Evolutionary conservation across 2,113 vertebrate genomes (phyloP).

Genomic region (Uropsilus gracilis): DNA sequence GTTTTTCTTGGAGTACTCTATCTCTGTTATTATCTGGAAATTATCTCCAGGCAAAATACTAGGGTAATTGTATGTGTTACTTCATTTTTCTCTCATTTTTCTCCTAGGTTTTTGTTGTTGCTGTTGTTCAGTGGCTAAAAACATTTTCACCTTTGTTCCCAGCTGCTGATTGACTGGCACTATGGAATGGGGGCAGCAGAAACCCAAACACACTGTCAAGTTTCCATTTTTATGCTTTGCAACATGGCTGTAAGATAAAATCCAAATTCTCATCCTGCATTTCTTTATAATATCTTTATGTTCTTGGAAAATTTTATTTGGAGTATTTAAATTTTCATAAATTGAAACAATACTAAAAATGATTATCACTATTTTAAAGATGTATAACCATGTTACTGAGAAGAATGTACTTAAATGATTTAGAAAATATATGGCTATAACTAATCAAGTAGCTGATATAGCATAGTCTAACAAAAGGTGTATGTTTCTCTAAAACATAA

Average conservation of each 20-base stretch:
- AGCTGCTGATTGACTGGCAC: neutral
- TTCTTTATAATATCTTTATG: neutral
- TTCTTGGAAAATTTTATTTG: neutral
- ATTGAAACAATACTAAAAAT: neutral
- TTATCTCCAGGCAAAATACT: neutral
- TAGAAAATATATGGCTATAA: neutral
- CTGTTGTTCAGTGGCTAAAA: neutral
- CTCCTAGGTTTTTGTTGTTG: neutral
- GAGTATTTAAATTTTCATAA: neutral
- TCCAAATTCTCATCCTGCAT: neutral
- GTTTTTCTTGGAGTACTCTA: accelerated
- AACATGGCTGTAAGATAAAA: neutral
- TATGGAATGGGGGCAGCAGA: neutral
- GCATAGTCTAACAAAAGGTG: neutral
- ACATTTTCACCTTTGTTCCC: neutral
- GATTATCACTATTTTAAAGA: neutral
- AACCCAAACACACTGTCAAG: neutral
- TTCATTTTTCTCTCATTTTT: neutral
- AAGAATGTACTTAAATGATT: neutral
- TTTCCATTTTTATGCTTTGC: neutral
- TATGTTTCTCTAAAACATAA: neutral
- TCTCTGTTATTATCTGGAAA: neutral
- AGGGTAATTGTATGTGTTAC: neutral
- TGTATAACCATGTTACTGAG: neutral
- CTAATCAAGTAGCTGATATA: neutral